Conservation (phyloP, 2,888 invertebrate genomes). For the Arrhopalites spinosus region DNA sequence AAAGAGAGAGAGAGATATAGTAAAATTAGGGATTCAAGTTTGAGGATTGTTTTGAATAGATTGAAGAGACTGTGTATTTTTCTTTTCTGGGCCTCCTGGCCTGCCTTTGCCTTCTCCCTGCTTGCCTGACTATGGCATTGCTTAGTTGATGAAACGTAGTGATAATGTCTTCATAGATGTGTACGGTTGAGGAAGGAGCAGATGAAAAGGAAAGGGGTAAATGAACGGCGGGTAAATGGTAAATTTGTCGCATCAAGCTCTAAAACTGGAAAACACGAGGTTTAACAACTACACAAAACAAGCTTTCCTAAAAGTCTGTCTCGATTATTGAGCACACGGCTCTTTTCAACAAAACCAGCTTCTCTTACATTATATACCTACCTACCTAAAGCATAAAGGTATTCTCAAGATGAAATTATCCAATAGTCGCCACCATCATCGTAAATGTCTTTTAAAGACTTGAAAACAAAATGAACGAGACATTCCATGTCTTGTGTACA, state of each 20-base stretch:
- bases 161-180: conserved; percentile 38
- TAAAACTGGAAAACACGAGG: conserved; percentile 32
- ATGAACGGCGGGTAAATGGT: conserved; percentile 31
- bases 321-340: neutral
- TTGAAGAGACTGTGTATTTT: neutral
- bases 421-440: conserved; percentile 1
- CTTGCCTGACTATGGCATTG: neutral
- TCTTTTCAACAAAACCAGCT: neutral
- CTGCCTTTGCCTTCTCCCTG: neutral
- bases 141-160: conserved; percentile 22
- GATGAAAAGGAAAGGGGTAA: conserved; percentile 44
- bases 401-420: conserved; percentile 16
- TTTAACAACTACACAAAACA: conserved; percentile 24
- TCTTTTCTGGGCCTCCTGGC: neutral
- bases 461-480: neutral
- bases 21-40: too few relatives aligned
- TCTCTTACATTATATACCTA: neutral
- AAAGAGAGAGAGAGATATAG: too few relatives aligned
- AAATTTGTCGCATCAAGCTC: conserved; percentile 37
- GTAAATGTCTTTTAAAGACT: conserved; percentile 6
- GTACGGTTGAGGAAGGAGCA: conserved; percentile 37
- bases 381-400: too few relatives aligned
- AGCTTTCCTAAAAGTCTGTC: neutral
- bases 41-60: too few relatives aligned
- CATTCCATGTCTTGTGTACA: neutral